phyloP scores from a whole-genome alignment of 2,888 invertebrate genomes.

The Endomychus coccineus region DNA sequence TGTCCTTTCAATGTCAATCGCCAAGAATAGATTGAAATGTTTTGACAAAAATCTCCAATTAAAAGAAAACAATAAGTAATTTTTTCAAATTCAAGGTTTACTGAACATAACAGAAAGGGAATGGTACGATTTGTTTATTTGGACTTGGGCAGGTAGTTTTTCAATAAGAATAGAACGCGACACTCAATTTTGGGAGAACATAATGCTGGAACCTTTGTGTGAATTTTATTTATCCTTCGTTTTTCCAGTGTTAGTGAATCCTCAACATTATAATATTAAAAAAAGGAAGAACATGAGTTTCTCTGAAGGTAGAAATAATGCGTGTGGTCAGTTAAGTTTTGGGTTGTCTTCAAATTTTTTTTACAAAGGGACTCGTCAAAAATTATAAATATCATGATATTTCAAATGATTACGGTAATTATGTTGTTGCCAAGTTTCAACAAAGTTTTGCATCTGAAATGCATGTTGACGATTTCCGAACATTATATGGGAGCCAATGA shows the following conservation, averaged over 20 bases:
- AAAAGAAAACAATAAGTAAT: slow-evolving; percentile 1
- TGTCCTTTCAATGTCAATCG: slow-evolving; percentile 2
- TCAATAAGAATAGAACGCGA: no score
- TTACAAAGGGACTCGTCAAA: slow-evolving; percentile 3
- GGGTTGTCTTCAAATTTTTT: not conserved
- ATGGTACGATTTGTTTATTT: slow-evolving; percentile 7
- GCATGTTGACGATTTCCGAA: no score
- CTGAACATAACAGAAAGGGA: no score
- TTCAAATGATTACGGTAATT: slow-evolving; percentile 3
- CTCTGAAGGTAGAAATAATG: no score
- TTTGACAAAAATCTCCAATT: not conserved
- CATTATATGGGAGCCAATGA: no score
- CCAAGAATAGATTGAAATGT: no score
- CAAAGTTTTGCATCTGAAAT: no score
- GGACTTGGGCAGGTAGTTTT: slow-evolving; percentile 4
- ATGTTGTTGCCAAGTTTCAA: slow-evolving; percentile 4
- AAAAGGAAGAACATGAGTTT: no score
- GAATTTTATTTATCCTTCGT: not conserved
- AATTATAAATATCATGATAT: slow-evolving; percentile 3
- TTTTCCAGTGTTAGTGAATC: no score
- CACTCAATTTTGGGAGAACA: slow-evolving; percentile 3
- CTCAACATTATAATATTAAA: no score
- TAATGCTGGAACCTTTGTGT: slow-evolving; percentile 4
- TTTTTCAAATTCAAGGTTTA: slow-evolving; percentile 4
- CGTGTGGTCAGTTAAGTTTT: no score